Percentiles rank a stretch among this genome's conserved stretches.
Evolutionary conservation across 2,797 vertebrate species (phyloP).

Genomic region (Calcarius lapponicus): DNA sequence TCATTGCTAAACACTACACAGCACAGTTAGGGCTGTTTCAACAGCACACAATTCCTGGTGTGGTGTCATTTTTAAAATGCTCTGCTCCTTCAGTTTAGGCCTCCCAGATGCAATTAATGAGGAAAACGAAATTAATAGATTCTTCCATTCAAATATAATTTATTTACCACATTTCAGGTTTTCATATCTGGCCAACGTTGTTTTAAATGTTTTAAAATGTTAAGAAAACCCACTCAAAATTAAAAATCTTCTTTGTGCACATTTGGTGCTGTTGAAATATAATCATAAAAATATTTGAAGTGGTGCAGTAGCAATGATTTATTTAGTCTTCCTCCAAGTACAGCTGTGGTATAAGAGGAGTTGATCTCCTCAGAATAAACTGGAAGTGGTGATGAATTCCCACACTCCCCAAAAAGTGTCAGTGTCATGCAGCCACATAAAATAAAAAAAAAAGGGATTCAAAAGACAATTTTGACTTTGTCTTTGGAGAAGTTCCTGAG

Average conservation of each 20-base stretch:
- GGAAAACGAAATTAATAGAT: not conserved
- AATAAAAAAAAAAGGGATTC: not conserved
- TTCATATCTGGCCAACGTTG: not conserved
- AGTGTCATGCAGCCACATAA: not conserved
- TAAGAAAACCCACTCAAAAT: not conserved
- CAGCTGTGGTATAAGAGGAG: not conserved
- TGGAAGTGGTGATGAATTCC: not conserved
- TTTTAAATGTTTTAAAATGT: not conserved
- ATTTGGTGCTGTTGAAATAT: not conserved
- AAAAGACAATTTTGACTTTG: not conserved
- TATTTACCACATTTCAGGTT: not conserved
- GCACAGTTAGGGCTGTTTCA: not conserved
- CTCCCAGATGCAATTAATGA: not conserved
- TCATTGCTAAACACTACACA: not conserved
- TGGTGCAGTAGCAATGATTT: not conserved
- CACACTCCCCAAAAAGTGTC: not conserved
- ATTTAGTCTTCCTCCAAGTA: not conserved
- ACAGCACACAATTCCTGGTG: not conserved
- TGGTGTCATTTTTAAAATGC: not conserved
- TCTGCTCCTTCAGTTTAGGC: not conserved
- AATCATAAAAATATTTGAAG: not conserved
- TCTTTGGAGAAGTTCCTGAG: conserved; percentile 1
- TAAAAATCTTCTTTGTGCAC: not conserved
- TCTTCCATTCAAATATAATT: not conserved
- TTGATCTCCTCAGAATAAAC: not conserved